Evolutionary conservation across 2,888 invertebrate species (phyloP).

Genomic region (Epinotia demarniana): DNA sequence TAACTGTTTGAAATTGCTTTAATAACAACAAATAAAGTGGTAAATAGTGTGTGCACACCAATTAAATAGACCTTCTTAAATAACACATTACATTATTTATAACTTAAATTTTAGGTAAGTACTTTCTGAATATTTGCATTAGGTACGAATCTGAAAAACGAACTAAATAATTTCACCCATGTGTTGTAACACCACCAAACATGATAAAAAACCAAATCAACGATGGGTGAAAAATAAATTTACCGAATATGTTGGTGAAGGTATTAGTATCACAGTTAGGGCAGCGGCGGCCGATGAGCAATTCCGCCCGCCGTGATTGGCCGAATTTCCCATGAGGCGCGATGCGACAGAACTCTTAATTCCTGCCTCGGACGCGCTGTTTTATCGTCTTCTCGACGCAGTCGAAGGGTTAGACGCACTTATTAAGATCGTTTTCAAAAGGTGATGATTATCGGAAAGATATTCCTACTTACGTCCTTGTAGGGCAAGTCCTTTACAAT

Average conservation of each 20-base stretch:
- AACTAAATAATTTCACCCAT: too few relatives aligned
- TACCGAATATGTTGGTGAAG: background rate
- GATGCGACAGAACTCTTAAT: slow-evolving; percentile 77
- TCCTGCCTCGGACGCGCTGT: slow-evolving; percentile 64
- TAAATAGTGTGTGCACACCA: too few relatives aligned
- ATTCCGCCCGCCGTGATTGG: slow-evolving; percentile 77
- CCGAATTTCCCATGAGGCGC: slow-evolving; percentile 74
- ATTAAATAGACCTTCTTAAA: too few relatives aligned
- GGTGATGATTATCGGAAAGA: background rate
- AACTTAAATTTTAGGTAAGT: too few relatives aligned
- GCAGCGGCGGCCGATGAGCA: slow-evolving; percentile 64
- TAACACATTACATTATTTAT: too few relatives aligned
- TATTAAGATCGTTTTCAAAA: slow-evolving; percentile 14
- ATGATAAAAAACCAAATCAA: too few relatives aligned
- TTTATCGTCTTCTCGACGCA: slow-evolving; percentile 53
- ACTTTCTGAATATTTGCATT: too few relatives aligned
- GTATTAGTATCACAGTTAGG: slow-evolving; percentile 45
- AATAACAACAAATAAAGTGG: too few relatives aligned
- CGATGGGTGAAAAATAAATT: too few relatives aligned
- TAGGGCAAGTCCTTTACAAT: background rate
- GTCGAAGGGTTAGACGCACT: slow-evolving; percentile 54
- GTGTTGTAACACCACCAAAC: too few relatives aligned
- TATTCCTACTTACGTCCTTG: background rate
- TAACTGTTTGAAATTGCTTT: too few relatives aligned
- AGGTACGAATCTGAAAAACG: too few relatives aligned